Evolutionary conservation across 2,888 invertebrate genomes (phyloP).

Genomic region (Ochropleura leucogaster): DNA sequence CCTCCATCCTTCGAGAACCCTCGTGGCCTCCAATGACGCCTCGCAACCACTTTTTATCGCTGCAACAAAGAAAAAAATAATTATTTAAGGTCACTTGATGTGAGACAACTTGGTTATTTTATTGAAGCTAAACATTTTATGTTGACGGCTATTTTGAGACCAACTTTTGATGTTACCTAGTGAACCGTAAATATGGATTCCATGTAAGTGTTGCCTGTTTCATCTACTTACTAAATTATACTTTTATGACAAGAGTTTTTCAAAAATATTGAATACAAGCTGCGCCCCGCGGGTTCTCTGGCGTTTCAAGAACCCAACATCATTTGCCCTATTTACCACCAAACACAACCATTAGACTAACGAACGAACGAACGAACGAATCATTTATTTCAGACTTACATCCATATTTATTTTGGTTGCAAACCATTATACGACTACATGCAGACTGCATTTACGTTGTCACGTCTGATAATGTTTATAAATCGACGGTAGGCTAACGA

Average conservation of each 20-base stretch:
- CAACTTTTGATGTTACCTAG: slow-evolving; percentile 11
- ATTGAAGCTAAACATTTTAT: slow-evolving; percentile 42
- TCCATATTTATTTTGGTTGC: too few relatives aligned
- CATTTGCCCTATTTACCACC: too few relatives aligned
- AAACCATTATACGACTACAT: too few relatives aligned
- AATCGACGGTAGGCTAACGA: too few relatives aligned
- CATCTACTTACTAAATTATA: not conserved
- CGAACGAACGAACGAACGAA: too few relatives aligned
- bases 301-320: too few relatives aligned
- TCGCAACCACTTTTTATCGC: slow-evolving; percentile 80
- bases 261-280: not conserved
- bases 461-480: too few relatives aligned
- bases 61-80: slow-evolving; percentile 76
- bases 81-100: slow-evolving; percentile 76
- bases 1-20: slow-evolving; percentile 72
- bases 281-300: too few relatives aligned
- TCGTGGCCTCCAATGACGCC: slow-evolving; percentile 75
- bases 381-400: too few relatives aligned
- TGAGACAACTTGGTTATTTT: slow-evolving; percentile 73
- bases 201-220: not conserved
- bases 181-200: not conserved
- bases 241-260: not conserved
- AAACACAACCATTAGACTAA: too few relatives aligned
- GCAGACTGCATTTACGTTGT: too few relatives aligned
- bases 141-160: slow-evolving; percentile 22